phyloP scores from a whole-genome alignment of 2,113 vertebrate genomes.

The Trochalopteron elliotii region DNA sequence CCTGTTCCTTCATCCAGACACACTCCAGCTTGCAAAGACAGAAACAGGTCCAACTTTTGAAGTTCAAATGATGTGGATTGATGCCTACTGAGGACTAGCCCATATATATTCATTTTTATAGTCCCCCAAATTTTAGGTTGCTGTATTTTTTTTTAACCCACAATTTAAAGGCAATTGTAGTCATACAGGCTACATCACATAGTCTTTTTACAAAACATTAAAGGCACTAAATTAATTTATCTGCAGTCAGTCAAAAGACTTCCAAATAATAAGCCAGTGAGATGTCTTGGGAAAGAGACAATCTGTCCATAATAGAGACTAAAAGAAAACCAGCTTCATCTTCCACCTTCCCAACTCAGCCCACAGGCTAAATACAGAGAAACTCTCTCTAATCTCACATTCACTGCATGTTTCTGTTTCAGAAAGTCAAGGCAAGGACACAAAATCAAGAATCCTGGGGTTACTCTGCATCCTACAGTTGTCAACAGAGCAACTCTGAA shows the following conservation, averaged over 20 bases:
- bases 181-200: not conserved
- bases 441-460: not conserved
- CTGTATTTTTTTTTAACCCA: not conserved
- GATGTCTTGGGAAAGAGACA: not conserved
- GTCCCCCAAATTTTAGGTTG: not conserved
- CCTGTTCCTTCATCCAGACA: not conserved
- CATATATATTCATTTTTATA: not conserved
- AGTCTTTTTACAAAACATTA: not conserved
- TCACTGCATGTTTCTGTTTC: not conserved
- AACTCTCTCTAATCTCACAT: not conserved
- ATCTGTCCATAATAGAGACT: not conserved
- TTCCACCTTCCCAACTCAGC: not conserved
- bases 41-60: not conserved
- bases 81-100: not conserved
- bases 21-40: not conserved
- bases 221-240: not conserved
- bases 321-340: not conserved
- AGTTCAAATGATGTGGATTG: not conserved
- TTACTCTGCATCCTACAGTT: not conserved
- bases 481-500: not conserved
- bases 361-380: not conserved
- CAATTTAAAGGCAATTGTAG: not conserved
- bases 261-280: not conserved
- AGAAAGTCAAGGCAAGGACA: not conserved
- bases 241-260: not conserved